Base-by-base conservation (phyloP, 2,888 invertebrate genomes). In the Hirtodrosophila cameraria region DNA sequence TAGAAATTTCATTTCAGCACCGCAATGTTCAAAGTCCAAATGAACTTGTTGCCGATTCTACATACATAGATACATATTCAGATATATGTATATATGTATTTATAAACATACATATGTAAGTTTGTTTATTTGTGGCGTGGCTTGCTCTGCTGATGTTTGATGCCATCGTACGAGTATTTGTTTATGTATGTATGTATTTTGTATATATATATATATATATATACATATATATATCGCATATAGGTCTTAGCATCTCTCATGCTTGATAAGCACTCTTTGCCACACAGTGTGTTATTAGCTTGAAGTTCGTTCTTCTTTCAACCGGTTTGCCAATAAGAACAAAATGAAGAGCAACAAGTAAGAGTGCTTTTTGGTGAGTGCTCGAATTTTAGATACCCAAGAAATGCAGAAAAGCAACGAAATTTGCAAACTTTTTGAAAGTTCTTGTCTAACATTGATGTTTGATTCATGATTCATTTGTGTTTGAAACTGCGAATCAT, bases 1-100 rank as follows among this genome's bases (percentile, higher is more conserved):
- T 83, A 77, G 81, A 84, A 77, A 80, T 83, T 83, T 80, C 72
- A 79, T 79, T 74, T 65, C 57, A 64, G 62, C 70, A 72, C 36
- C 57, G 49, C 30, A 46, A 69, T 43, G 81, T 73, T 60, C 84
- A 80, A 80, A 80, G 84, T 80, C 84, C 84, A 77, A 68, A 36
- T 48, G 53, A 50, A 72, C 60, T 60, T 30, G 33, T 52, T 57
- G 45, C 58, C 49, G 62, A 39, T 48, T 31, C 42, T 50, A 36
- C 41, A 45, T 41, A 45, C 12, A 31, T 8, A 63, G n/a, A 45
- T 15, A 60, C 20, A 31, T 9, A 43, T 13, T 20, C 20, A 15
- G 30, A 28, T 25, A 23, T 16, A 18, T 13, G 12, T 42, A 41
- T 42, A 23, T n/a, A 27, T 23, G 13, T 33, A 30, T 35, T 8